Evolutionary conservation across 2,797 vertebrate genomes (phyloP).

Genomic region (Aphelocoma californica): DNA sequence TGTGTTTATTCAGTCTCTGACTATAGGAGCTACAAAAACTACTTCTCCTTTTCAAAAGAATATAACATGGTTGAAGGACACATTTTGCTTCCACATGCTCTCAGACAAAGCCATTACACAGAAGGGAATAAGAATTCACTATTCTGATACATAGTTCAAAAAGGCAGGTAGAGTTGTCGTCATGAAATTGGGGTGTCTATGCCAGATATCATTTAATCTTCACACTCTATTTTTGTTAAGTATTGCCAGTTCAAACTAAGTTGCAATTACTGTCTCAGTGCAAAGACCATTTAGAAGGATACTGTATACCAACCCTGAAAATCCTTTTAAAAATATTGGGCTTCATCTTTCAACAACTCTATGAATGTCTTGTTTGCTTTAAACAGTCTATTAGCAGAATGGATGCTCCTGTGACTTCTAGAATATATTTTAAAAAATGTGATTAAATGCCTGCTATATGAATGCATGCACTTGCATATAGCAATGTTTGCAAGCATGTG

Average conservation of each 20-base stretch:
- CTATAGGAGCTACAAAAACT: neutral
- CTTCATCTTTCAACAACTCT: neutral
- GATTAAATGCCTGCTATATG: neutral
- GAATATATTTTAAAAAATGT: neutral
- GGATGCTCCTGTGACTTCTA: neutral
- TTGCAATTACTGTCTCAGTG: neutral
- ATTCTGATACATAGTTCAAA: neutral
- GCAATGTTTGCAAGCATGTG: neutral
- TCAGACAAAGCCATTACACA: neutral
- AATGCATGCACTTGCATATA: neutral
- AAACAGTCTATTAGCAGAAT: neutral
- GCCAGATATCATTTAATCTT: neutral
- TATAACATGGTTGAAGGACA: accelerated
- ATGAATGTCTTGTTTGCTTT: neutral
- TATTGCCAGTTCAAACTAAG: neutral
- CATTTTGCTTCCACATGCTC: neutral
- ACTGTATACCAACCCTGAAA: neutral
- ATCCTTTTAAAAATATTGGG: neutral
- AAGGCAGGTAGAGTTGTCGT: neutral
- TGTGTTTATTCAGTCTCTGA: neutral
- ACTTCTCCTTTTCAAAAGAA: neutral
- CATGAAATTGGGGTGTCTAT: neutral
- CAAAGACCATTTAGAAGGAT: neutral
- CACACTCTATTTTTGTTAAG: neutral
- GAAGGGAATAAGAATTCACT: neutral